Base-by-base conservation (phyloP, 53 echinoderm and acorn worm species). In the Antedon mediterranea region DNA sequence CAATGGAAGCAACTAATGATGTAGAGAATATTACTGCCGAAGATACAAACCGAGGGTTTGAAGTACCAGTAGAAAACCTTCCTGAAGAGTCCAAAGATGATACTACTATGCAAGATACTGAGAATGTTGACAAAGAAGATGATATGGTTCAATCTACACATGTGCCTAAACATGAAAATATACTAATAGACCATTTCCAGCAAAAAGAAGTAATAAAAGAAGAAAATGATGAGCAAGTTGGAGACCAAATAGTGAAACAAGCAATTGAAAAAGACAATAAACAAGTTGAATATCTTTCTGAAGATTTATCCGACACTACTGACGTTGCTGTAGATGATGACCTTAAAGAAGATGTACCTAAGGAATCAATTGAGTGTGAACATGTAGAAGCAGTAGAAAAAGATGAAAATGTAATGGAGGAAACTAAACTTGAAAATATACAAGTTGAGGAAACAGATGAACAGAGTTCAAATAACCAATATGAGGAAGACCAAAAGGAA, bases 21-120 rank as follows among this genome's bases (percentile, higher is more conserved):
- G 57, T 33, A 32, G 76, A 76, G 34, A 34, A 76, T 33, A 34
- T 76, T 31, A 33, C 76, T 32, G 32, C 76, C 7, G 76, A 76
- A 76, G 33, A 23, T 33, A 76, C 34, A 18, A 26, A 33, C 23
- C 33, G 28, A 33, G 76, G 8, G 18, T 32, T 33, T 7, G 31
- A 31, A 6, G 14, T 26, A 28, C 3, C 33, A 32, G 34, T 27
- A 33, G 76, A 76, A 76, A 34, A 33, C 33, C 76, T 34, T 32
- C 9, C 34, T 0, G 34, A 76, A 33, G 76, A 32, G 34, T 20
- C 76, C 76, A 33, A 33, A 33, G 76, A 33, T 7, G 76, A 33
- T 76, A n/a, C 5, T 33, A 7, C 76, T 33, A 76, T 34, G 34
- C 33, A 76, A 33, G 76, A 76, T 57, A 57, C 3, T 57, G 57